phyloP scores from a whole-genome alignment of 1,140 invertebrate genomes.

The Lordiphosa collinella region DNA sequence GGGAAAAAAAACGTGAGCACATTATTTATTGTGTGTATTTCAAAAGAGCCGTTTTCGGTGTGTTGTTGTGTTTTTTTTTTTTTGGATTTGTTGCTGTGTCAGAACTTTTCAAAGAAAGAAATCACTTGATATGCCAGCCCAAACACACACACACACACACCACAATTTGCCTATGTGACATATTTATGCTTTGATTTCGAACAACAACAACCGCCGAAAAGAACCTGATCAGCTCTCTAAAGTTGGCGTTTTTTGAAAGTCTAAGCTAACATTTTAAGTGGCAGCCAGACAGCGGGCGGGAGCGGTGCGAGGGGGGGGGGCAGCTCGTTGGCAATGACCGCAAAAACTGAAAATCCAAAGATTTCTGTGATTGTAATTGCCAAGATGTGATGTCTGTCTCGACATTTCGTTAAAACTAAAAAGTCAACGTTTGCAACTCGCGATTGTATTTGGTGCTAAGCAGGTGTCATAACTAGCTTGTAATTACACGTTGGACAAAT shows the following conservation, averaged over 20 bases:
- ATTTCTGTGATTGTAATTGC: too few species aligned
- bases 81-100: too few species aligned
- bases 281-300: too few species aligned
- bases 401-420: too few species aligned
- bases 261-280: too few species aligned
- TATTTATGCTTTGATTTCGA: background rate
- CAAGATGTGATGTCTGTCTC: slow-evolving; percentile 4
- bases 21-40: slow-evolving; percentile 38
- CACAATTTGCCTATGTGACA: too few species aligned
- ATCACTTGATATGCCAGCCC: slow-evolving; percentile 51
- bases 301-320: too few species aligned
- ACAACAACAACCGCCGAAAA: background rate
- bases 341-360: slow-evolving; percentile 41
- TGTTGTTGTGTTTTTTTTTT: slow-evolving; percentile 5
- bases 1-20: slow-evolving; percentile 5
- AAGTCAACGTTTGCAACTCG: too few species aligned
- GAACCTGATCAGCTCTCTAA: slow-evolving; percentile 21
- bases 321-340: slow-evolving; percentile 66
- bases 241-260: slow-evolving; percentile 9
- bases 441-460: slow-evolving; percentile 6
- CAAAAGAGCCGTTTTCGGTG: slow-evolving; percentile 11
- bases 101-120: slow-evolving; percentile 7
- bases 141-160: background rate
- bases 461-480: slow-evolving; percentile 47
- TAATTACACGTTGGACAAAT: slow-evolving; percentile 21